These are phyloP conservation scores for Sebastiscus tertius DNA, from an alignment of 2,797 vertebrate genomes.

Conservation along the genomic window DNA sequence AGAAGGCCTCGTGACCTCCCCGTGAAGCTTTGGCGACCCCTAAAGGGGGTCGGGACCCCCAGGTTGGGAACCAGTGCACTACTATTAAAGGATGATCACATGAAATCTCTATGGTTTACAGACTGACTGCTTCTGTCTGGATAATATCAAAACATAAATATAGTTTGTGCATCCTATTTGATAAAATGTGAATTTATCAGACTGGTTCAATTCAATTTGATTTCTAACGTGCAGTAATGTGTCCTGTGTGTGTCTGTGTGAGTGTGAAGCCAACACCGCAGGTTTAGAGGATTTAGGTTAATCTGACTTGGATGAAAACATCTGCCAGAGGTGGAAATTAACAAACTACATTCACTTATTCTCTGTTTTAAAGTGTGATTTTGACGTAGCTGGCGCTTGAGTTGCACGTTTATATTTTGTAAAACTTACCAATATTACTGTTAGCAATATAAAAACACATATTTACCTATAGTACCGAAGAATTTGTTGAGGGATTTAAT, in stretches of 20 bases:
- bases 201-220: not conserved
- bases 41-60: too few species aligned
- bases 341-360: not conserved
- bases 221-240: not conserved
- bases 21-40: too few species aligned
- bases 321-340: slow-evolving; percentile 1
- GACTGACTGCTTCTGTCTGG: not conserved
- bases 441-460: not conserved
- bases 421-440: too few species aligned
- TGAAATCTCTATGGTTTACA: not conserved
- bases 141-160: not conserved
- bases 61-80: too few species aligned
- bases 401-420: not conserved
- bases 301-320: slow-evolving; percentile 11
- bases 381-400: not conserved
- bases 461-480: not conserved
- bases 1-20: too few species aligned
- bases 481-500: not conserved
- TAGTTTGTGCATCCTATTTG: not conserved
- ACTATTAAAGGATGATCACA: too few species aligned
- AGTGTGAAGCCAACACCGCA: not conserved
- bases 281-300: slow-evolving; percentile 14
- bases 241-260: not conserved
- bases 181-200: not conserved
- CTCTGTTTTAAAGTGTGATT: not conserved